Percentiles rank a stretch among this genome's conserved stretches.
Evolutionary conservation across 92 coral and sea anemone species (phyloP).

Genomic region (Porites evermanni): DNA sequence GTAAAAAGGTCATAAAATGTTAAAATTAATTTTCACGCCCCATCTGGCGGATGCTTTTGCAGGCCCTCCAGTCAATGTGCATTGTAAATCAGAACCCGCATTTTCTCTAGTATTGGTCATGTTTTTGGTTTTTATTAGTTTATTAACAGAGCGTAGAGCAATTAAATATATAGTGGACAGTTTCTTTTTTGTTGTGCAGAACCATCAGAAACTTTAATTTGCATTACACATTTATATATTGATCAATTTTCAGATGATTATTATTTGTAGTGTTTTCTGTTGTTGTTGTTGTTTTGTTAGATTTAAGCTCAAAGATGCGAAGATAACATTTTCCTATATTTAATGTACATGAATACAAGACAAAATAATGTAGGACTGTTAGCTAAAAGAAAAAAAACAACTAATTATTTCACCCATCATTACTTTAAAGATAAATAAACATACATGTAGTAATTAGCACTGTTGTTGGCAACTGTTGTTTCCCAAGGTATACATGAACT

Average conservation of each 20-base stretch:
- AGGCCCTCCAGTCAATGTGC: background rate
- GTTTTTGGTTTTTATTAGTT: slow-evolving; percentile 5
- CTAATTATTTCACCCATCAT: too few relatives aligned
- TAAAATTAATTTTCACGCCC: too few relatives aligned
- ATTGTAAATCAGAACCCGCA: background rate
- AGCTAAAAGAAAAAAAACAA: too few relatives aligned
- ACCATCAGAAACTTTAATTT: background rate
- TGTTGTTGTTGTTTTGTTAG: background rate
- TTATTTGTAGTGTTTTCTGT: background rate
- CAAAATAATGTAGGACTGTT: too few relatives aligned
- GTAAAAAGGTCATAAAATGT: background rate
- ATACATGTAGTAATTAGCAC: too few relatives aligned
- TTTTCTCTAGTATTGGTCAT: slow-evolving; percentile 4
- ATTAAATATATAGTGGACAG: background rate
- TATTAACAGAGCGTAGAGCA: slow-evolving; percentile 1
- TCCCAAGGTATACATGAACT: too few relatives aligned
- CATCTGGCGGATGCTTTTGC: background rate
- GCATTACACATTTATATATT: background rate
- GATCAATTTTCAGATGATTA: background rate
- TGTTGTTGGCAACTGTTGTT: too few relatives aligned
- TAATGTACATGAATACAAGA: too few relatives aligned
- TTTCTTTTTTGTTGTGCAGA: background rate
- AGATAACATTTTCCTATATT: background rate
- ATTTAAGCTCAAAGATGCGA: too few relatives aligned
- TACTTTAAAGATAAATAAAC: too few relatives aligned